Conservation (phyloP, 2,113 vertebrate species). For the Sylvietta virens region DNA sequence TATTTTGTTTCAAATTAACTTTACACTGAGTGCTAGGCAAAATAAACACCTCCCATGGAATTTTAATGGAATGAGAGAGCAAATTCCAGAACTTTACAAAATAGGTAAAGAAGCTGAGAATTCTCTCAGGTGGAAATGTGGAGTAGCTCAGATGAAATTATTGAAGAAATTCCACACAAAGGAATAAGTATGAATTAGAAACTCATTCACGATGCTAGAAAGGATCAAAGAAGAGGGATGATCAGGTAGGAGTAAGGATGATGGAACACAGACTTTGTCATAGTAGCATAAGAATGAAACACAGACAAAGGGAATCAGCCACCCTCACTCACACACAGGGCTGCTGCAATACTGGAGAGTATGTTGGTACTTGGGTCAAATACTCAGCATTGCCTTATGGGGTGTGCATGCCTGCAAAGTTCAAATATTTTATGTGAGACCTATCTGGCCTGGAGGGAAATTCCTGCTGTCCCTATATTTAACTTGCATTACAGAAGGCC, state of each 20-base stretch:
- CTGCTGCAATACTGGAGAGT: background rate
- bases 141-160: background rate
- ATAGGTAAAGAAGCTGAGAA: background rate
- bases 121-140: background rate
- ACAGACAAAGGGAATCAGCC: background rate
- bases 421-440: slow-evolving; percentile 46
- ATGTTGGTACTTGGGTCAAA: background rate
- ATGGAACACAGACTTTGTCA: background rate
- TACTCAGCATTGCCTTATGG: background rate
- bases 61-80: background rate
- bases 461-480: slow-evolving; percentile 62
- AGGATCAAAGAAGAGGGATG: background rate
- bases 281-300: background rate
- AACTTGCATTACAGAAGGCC: slow-evolving; percentile 28
- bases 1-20: background rate
- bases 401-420: slow-evolving; percentile 38
- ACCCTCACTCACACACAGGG: background rate
- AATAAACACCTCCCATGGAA: background rate
- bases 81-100: background rate
- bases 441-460: slow-evolving; percentile 47
- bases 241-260: background rate
- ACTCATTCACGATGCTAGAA: background rate
- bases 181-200: background rate
- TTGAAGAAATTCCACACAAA: background rate
- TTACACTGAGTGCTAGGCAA: background rate